Percentiles rank a stretch among this genome's conserved stretches.
Evolutionary conservation across 2,888 invertebrate species (phyloP).

Genomic region (Eupithecia dodoneata): DNA sequence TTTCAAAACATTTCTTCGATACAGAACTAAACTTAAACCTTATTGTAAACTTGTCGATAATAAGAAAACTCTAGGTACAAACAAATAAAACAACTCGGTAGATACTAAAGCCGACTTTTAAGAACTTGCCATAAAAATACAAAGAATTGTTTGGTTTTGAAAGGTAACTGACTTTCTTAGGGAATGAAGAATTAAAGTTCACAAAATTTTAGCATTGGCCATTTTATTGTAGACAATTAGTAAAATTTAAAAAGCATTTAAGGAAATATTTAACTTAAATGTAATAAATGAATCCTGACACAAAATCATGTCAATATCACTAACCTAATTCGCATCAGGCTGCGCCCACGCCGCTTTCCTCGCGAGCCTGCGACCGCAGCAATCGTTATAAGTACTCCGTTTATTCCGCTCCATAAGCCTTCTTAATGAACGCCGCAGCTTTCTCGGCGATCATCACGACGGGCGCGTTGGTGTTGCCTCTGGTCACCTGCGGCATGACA

Average conservation of each 20-base stretch:
- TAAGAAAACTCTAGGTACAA: no score
- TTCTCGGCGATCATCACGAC: slow-evolving; percentile 75
- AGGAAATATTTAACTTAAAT: background rate
- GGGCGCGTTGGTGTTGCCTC: slow-evolving; percentile 75
- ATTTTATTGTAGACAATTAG: background rate
- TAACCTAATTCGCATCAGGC: slow-evolving; percentile 14
- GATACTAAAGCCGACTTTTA: background rate
- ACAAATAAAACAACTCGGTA: no score
- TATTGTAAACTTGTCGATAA: no score
- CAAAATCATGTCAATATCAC: background rate
- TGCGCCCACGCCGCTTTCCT: slow-evolving; percentile 26
- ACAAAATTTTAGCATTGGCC: no score
- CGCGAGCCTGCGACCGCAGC: slow-evolving; percentile 32
- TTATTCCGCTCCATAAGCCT: slow-evolving; percentile 44
- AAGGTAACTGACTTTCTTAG: background rate
- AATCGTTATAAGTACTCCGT: slow-evolving; percentile 26
- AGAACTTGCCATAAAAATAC: background rate
- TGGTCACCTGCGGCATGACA: slow-evolving; percentile 64
- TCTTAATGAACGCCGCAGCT: slow-evolving; percentile 68
- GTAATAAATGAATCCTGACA: slow-evolving; percentile 17
- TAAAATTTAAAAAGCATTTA: background rate
- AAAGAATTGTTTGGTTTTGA: background rate
- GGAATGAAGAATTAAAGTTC: no score
- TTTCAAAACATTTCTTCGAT: background rate
- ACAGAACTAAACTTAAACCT: background rate